Percentiles rank a stretch among this genome's conserved stretches.
Conservation (phyloP, 2,113 vertebrate species). For the Alosa alosa region DNA sequence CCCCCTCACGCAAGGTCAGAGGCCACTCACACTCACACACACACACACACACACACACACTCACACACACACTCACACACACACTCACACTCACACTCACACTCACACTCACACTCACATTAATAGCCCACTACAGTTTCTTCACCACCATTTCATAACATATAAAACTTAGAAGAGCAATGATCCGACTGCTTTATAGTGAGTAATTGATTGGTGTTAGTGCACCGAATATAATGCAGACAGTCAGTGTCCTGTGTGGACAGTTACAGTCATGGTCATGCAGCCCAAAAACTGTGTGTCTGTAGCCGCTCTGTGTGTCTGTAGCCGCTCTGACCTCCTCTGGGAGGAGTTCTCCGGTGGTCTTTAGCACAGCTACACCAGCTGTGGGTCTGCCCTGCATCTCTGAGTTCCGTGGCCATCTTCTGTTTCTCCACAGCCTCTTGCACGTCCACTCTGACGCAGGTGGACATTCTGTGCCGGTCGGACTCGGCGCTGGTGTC, state of each 20-base stretch:
- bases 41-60: not conserved
- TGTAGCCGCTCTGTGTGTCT: too few species aligned
- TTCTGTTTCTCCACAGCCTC: conserved; percentile 36
- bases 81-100: not conserved
- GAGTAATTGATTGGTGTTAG: not conserved
- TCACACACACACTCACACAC: not conserved
- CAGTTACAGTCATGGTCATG: too few species aligned
- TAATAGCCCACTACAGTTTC: not conserved
- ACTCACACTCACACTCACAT: not conserved
- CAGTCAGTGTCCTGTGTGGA: too few species aligned
- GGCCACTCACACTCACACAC: not conserved
- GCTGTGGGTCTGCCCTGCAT: too few species aligned
- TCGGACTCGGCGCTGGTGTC: conserved; percentile 38
- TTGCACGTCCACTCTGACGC: conserved; percentile 38
- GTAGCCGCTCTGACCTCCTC: too few species aligned
- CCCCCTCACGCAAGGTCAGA: conserved; percentile 39
- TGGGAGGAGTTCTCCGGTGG: not conserved
- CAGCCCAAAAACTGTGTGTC: not conserved
- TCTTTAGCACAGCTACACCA: not conserved
- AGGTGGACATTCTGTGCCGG: conserved; percentile 38
- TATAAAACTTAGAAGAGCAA: not conserved
- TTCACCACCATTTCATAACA: not conserved
- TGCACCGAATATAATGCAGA: too few species aligned
- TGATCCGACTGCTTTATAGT: not conserved
- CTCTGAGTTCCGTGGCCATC: not conserved